Conservation (phyloP, 2,797 vertebrate species). For the Scomberomorus guttatus region DNA sequence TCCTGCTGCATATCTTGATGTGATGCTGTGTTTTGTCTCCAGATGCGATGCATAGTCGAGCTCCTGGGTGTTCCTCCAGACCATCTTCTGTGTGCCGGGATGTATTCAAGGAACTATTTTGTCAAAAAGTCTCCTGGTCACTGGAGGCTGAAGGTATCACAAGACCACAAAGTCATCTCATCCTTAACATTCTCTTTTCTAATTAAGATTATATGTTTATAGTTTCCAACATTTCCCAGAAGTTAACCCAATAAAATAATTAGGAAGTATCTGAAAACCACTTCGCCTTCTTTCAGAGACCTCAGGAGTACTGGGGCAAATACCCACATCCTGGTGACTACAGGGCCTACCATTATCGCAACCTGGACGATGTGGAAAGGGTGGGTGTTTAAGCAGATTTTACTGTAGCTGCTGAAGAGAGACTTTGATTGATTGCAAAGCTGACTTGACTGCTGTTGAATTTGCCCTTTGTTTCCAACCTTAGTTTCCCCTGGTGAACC, state of each 20-base stretch:
- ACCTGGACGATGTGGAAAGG: not conserved
- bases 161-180: no score
- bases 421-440: not conserved
- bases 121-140: not conserved
- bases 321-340: fast-evolving
- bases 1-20: not conserved
- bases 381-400: not conserved
- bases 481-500: not conserved
- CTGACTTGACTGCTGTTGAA: not conserved
- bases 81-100: not conserved
- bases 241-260: no score
- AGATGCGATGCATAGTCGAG: not conserved
- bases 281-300: not conserved
- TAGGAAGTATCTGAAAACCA: not conserved
- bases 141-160: not conserved
- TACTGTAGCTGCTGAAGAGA: not conserved
- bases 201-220: no score
- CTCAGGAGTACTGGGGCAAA: not conserved
- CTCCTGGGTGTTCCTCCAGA: not conserved
- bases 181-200: no score
- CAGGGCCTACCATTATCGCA: not conserved
- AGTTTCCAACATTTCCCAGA: no score
- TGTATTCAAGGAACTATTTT: not conserved
- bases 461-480: no score
- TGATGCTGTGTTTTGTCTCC: not conserved